Conservation (phyloP, 1,140 invertebrate genomes). For the Wiebesia pumilae region DNA sequence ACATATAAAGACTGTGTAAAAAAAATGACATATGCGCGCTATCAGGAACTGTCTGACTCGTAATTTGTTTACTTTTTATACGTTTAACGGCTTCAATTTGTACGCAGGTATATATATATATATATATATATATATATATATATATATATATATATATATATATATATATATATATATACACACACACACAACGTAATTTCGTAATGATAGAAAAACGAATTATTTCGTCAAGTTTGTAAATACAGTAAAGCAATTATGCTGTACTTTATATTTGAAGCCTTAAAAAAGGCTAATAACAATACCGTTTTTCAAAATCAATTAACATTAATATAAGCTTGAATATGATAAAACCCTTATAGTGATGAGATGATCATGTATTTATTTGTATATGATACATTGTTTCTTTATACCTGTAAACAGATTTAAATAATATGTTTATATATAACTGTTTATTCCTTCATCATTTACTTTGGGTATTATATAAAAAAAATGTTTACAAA, state of each 20-base stretch:
- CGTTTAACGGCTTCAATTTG: constrained; percentile 33
- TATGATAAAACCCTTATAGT: neutral
- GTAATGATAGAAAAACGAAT: constrained; percentile 19
- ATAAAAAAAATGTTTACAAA: constrained; percentile 20
- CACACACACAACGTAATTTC: constrained; percentile 36
- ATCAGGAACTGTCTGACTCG: constrained; percentile 83
- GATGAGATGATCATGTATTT: constrained; percentile 26
- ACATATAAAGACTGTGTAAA: constrained; percentile 94
- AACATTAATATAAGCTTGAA: neutral
- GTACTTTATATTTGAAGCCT: constrained; percentile 32
- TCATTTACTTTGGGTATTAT: constrained; percentile 16
- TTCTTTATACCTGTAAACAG: neutral
- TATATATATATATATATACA: too few species aligned
- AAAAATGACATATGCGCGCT: constrained; percentile 91
- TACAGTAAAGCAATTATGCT: constrained; percentile 40
- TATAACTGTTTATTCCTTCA: constrained; percentile 2
- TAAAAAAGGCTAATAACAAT: constrained; percentile 23
- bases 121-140: too few species aligned
- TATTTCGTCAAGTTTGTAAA: constrained; percentile 40
- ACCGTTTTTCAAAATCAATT: constrained; percentile 14
- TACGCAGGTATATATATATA: constrained; percentile 42
- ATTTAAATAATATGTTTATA: constrained; percentile 1
- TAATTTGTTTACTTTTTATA: constrained; percentile 60
- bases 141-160: too few species aligned
- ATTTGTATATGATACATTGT: constrained; percentile 19